Base-by-base conservation (phyloP, 2,113 vertebrate genomes). In the Uropsilus gracilis region DNA sequence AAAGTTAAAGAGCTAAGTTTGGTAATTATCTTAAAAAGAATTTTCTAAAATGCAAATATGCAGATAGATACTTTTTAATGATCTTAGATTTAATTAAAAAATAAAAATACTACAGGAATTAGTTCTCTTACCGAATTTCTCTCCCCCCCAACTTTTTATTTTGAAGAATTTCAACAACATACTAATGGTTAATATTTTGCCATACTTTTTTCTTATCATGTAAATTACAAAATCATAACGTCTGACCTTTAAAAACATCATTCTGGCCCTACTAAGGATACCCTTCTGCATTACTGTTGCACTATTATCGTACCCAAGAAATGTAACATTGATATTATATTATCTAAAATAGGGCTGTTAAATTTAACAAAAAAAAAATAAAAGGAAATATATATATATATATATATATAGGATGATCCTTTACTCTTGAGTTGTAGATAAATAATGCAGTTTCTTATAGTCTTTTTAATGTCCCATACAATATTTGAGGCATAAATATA, bases 11-110 rank as follows among this genome's bases (percentile, higher is more conserved):
- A 16, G 92, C 32, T 89, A 73, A 18, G 87, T 93, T 82, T 76
- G 53, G 39, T 73, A 77, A 63, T 8, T 82, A n/a, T 72, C 86
- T 95, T 46, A 42, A 92, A 86, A 92, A 32, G 57, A 90, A 37
- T 61, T 91, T 8, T 77, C 69, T 89, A 80, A 37, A 55, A 37
- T 75, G n/a, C 53, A 86, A 91, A 66, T 72, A 75, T 86, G 13
- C 24, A 71, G 68, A 71, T 89, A 71, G 68, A 71, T 89, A 77
- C 50, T 71, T 34, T 80, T 81, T 46, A 86, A 86, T 68, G 81
- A 91, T 91, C 86, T 84, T 78, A 91, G 50, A 53, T 84, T 91
- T 85, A 73, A 9, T 90, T 93, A 88, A 94, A 93, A 89, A 94
- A 53, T 95, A 77, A 92, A 81, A 73, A 13, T 66, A 77, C 50